Base-by-base conservation (phyloP, 2,113 vertebrate species). In the Onychostruthus taczanowskii region DNA sequence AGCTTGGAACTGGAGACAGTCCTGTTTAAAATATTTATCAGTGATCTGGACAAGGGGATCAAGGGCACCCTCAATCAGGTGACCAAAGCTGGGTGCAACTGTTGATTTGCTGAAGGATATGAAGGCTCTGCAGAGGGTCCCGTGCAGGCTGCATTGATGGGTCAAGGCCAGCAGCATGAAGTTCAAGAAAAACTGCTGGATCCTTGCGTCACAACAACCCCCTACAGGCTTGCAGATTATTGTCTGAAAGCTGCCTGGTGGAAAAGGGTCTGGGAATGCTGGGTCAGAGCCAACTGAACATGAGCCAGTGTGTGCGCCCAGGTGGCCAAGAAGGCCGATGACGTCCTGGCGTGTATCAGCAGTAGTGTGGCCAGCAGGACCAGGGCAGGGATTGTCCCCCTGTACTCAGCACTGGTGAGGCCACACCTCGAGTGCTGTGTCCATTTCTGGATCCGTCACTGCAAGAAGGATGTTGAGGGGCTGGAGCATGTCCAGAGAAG, bases 71-170 rank as follows among this genome's bases (percentile, higher is more conserved):
- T 68, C 47, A 47, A 19, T 31, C n/a, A 41, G 16, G 31, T 41
- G 20, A 31, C 21, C 11, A 11, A 31, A 76, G 8, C 0, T 47
- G 47, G 17, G 55, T 47, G 24, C 0, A 5, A 44, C 4, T 19
- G 23, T 24, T 59, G 37, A 52, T 74, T 23, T 74, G 13, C 12
- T 74, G 44, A n/a, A 59, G 27, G 19, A 3, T 52, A 23, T 15
- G 52, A 52, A 39, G 44, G 52, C 21, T 62, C 46, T 68, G n/a
- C 21, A 41, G 55, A 35, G 13, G 20, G 26, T 27, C 16, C 30
- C 55, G 11, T 7, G 27, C 21, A 31, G n/a, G 30, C 7, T 62
- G 55, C 27, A 44, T 50, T 27, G 22, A 44, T 23, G 55, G 55
- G 55, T 15, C 20, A n/a, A 58, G 33, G 55, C 33, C 55, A 15